phyloP scores from a whole-genome alignment of 2,888 invertebrate genomes.

The Drosophila picticornis region DNA sequence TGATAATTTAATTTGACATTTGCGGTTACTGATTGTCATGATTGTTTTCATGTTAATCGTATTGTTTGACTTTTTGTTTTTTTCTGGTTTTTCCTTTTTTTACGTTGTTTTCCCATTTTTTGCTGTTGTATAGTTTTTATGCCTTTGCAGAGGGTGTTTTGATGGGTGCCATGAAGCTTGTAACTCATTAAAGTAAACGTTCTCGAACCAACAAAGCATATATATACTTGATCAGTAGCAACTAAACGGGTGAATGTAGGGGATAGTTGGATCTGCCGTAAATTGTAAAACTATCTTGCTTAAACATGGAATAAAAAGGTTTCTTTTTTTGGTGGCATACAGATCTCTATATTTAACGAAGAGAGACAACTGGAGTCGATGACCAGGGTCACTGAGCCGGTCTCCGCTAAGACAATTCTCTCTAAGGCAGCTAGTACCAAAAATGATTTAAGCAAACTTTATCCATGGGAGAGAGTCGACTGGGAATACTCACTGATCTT shows the following conservation, averaged over 20 bases:
- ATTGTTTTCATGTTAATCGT: conserved; percentile 83
- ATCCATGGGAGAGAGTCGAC: not conserved
- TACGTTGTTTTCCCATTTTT: conserved; percentile 51
- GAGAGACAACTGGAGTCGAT: not conserved
- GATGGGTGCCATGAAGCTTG: not conserved
- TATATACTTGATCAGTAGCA: not conserved
- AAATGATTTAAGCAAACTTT: not conserved
- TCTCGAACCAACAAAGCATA: not conserved
- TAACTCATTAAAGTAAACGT: not conserved
- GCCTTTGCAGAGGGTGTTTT: conserved; percentile 1
- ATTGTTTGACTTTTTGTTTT: conserved; percentile 64
- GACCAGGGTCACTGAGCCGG: accelerated
- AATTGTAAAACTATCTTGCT: not conserved
- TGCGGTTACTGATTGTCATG: conserved; percentile 82
- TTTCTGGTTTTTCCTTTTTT: conserved; percentile 24
- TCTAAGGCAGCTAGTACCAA: not conserved
- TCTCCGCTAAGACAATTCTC: not conserved
- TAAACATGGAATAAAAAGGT: not conserved
- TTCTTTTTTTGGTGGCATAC: not conserved
- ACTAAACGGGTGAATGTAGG: not conserved
- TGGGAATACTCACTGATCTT: not conserved
- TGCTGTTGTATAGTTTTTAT: conserved; percentile 15
- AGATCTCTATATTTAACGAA: not conserved
- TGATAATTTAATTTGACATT: conserved; percentile 84
- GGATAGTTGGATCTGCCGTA: not conserved